Conservation (phyloP, 2,888 invertebrate species). For the Tridacna crocea region DNA sequence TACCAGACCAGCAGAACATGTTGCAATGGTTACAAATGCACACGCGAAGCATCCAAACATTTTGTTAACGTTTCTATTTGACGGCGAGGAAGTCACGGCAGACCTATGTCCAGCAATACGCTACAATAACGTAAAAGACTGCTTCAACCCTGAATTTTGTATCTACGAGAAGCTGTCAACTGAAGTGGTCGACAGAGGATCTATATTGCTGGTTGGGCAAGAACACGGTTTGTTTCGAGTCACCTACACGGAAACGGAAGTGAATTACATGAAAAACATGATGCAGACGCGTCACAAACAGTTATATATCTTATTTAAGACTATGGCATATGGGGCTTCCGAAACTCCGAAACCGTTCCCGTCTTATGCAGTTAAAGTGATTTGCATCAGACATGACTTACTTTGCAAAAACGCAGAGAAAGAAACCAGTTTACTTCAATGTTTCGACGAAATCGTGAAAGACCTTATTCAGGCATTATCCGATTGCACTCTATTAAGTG, state of each 20-base stretch:
- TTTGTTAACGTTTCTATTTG: not conserved
- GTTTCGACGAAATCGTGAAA: not conserved
- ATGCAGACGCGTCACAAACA: not conserved
- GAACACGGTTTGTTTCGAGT: not conserved
- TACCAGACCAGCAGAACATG: not conserved
- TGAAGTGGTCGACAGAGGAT: not conserved
- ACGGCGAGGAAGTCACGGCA: not conserved
- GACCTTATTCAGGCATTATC: not conserved
- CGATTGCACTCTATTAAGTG: not conserved
- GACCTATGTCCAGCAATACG: constrained; percentile 21
- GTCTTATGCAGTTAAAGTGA: constrained; percentile 6
- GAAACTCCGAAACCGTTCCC: not conserved
- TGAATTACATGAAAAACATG: constrained; percentile 21
- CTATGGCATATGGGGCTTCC: not conserved
- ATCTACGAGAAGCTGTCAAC: not conserved
- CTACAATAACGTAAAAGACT: not conserved
- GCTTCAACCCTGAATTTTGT: constrained; percentile 8
- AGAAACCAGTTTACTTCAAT: not conserved
- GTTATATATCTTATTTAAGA: constrained; percentile 12
- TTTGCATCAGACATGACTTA: constrained; percentile 17
- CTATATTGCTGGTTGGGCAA: constrained; percentile 10
- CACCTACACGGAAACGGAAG: constrained; percentile 22
- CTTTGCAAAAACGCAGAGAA: not conserved
- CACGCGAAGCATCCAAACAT: constrained; percentile 21
- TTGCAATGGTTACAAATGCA: constrained; percentile 10